Evolutionary conservation across 2,797 vertebrate species (phyloP).

Genomic region (Premnoplex brunnescens): DNA sequence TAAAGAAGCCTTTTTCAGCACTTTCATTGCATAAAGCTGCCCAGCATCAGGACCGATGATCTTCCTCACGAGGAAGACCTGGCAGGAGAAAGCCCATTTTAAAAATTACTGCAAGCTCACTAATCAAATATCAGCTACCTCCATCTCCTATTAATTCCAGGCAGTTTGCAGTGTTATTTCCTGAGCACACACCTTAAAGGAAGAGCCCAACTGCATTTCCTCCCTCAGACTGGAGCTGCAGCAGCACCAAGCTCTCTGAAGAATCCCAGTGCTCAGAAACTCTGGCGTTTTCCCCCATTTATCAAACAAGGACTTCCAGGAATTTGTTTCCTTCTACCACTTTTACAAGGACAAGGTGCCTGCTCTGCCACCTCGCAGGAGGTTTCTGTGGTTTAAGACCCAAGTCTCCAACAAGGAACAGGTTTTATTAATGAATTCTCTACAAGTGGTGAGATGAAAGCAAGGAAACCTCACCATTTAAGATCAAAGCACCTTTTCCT

Average conservation of each 20-base stretch:
- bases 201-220: not conserved
- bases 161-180: not conserved
- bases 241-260: not conserved
- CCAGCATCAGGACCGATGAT: constrained; percentile 93
- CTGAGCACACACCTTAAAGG: not conserved
- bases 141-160: not conserved
- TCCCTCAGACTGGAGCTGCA: not conserved
- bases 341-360: not conserved
- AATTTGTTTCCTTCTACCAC: not conserved
- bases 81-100: not conserved
- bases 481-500: constrained; percentile 16
- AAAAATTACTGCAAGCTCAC: not conserved
- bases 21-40: constrained; percentile 99
- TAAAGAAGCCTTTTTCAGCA: constrained; percentile 97
- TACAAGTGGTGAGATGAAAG: not conserved
- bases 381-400: not conserved
- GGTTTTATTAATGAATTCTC: not conserved
- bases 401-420: not conserved
- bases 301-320: not conserved
- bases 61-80: constrained; percentile 98
- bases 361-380: not conserved
- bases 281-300: not conserved
- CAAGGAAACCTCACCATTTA: not conserved
- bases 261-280: not conserved
- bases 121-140: not conserved